Evolutionary conservation across 2,113 vertebrate genomes (phyloP), one percentile per base, ranked within the genome.

Genomic region (Furnarius figulus): DNA sequence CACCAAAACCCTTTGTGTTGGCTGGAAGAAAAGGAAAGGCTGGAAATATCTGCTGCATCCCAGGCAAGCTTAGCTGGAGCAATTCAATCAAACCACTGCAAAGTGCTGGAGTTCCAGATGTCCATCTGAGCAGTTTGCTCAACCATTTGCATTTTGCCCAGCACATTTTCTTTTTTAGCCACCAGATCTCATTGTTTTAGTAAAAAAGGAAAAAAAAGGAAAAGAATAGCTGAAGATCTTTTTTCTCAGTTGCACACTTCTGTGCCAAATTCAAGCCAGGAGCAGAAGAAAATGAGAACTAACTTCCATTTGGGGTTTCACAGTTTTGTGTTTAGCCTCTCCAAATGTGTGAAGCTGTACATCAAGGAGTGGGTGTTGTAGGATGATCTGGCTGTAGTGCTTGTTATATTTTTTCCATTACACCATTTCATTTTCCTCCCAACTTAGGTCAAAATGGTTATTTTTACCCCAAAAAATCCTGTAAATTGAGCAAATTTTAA

Each of bases 291-390:
- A 93, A 72, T 68, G 58, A 78, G 67, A 87, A 20, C 68, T 75
- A 42, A 68, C 39, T 92, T 90, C 87, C 61, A 81, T 58, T 85
- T 65, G 44, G 92, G 68, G 47, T 90, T 96, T 90, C 47, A 25
- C 92, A 81, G 89, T 87, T 94, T 95, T 42, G 42, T 87, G 66
- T 87, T 92, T 78, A 87, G 90, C 56, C 59, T 96, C 76, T 91
- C 74, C 46, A 90, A 89, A 93, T 37, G 21, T 79, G 61, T 80
- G 87, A 96, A 94, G 71, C 50, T 74, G 37, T 63, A 16, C 78
- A 92, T 77, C 61, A 70, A 92, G 74, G 85, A 90, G 56, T 84
- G 70, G 82, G 88, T 90, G 73, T 67, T 59, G 7, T 49, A 31
- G 40, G 80, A 65, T 76, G 85, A 87, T 81, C 91, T 92, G 78